Conservation (phyloP, 2,113 vertebrate species). For the Monarcha castaneiventris region DNA sequence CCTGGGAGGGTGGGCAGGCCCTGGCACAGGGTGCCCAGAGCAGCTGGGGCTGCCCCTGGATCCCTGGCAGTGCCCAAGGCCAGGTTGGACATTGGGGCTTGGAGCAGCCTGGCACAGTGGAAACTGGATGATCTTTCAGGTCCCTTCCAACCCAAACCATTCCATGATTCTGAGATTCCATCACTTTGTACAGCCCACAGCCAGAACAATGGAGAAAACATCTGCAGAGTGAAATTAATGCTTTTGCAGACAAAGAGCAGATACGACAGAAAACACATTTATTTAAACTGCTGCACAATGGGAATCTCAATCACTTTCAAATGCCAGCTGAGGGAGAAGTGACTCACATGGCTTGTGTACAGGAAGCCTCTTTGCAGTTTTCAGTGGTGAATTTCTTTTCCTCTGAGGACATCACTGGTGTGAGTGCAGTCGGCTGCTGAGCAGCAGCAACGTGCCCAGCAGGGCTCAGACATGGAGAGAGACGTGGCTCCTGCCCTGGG, state of each 20-base stretch:
- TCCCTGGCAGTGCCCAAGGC: background rate
- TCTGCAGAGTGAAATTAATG: background rate
- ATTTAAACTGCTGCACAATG: constrained; percentile 55
- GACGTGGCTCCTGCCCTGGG: constrained; percentile 20
- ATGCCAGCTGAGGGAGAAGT: constrained; percentile 24
- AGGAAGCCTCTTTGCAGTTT: background rate
- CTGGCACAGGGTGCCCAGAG: fast-evolving
- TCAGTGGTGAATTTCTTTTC: background rate
- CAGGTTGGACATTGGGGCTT: background rate
- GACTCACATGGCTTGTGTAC: background rate
- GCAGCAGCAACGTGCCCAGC: background rate
- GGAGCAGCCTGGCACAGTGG: background rate
- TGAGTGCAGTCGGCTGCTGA: background rate
- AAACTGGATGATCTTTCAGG: background rate
- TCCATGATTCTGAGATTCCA: background rate
- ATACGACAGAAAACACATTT: constrained; percentile 45
- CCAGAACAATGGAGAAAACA: background rate
- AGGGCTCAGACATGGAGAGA: background rate
- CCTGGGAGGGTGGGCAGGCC: background rate
- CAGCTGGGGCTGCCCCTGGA: background rate
- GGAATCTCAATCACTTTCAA: constrained; percentile 28
- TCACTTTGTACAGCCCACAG: background rate
- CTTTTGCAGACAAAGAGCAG: background rate
- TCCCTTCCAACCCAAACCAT: background rate
- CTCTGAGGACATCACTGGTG: background rate